Base-by-base conservation (phyloP, 2,113 vertebrate genomes). In the Indicator maculatus region DNA sequence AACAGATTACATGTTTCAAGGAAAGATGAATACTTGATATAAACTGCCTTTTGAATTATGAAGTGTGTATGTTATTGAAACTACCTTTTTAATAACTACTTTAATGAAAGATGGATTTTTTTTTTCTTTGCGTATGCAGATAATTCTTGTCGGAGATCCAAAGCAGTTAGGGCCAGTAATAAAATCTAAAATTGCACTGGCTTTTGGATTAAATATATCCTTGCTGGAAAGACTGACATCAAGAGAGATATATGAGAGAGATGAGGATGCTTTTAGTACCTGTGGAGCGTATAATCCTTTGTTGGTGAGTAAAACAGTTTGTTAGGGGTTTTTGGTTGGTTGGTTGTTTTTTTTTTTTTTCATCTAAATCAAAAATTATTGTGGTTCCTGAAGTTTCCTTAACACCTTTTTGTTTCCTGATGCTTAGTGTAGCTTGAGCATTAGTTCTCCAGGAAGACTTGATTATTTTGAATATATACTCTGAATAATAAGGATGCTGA, bases 61-160 rank as follows among this genome's bases (percentile, higher is more conserved):
- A 95, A 69, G 16, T 41, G 4, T 56, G 16, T 45, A 30, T 45
- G 39, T 65, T 80, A 61, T 4, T 67, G 31, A 63, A 81, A 78
- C 5, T 59, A 16, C 5, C 1, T 24, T 65, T 75, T 66, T 64
- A 44, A 38, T n/a, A 73, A 8, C 16, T 70, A 8, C 33, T 76
- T 64, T 70, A 69, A 60, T 69, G n/a, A 31, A 86, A 67, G 9
- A 58, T 67, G 6, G 5, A 19, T 70, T 27, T 47, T 41, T 65
- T 53, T 78, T 74, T 84, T 58, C 36, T 92, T 85, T 93, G 10
- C 8, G 1, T 63, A 17, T 73, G 17, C 86, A 99, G 99, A 97
- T 99, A 18, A 95, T 99, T 75, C 98, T 99, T 36, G 98, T 98
- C 18, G 99, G 99, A 87, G 99, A 99, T 93, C 99, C 99, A 36